Base-by-base conservation (phyloP, 2,888 invertebrate genomes). In the Brachypalpus laphriformis region DNA sequence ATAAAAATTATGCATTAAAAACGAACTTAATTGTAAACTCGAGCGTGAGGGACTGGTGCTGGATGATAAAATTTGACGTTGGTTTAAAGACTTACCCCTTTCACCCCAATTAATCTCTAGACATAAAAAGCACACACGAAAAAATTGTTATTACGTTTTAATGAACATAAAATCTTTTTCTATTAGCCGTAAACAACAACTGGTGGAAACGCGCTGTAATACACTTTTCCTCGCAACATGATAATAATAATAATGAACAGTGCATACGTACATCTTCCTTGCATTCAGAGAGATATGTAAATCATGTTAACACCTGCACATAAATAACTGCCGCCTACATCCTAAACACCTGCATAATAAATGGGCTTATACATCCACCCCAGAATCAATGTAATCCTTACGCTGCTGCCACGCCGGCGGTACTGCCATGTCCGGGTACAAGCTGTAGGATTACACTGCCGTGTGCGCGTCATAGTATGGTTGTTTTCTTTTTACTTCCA, bases 301-400 rank as follows among this genome's bases (percentile, higher is more conserved):
- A 72, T 80, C 80, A 80, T 80, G 56, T 72, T 72, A 66, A 80
- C 80, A 80, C 72, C 65, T 80, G 49, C 72, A 65, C 72, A 72
- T 72, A 72, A 80, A 72, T 80, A 80, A 80, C 63, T 72, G 65
- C 65, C 72, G 72, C 47, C 40, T 80, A 66, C 65, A 80, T 80
- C 72, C 80, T 72, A 80, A 80, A 72, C 65, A 80, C 80, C 80
- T 80, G 80, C 65, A 72, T 80, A 72, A 80, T 80, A 72, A 78
- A 80, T 80, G 72, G 80, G 59, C 34, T 40, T 59, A 56, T 14
- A 57, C 40, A 65, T 72, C 47, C 22, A 34, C 70, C 8, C 28
- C 61, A 37, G n/a, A 28, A 57, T 22, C 16, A 57, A 47, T 65
- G 47, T 78, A 72, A 72, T 78, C 80, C 72, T 80, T 78, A 45